Evolutionary conservation across 2,113 vertebrate species (phyloP), one percentile per base, ranked within the genome.

Genomic region (Dromas ardeola): DNA sequence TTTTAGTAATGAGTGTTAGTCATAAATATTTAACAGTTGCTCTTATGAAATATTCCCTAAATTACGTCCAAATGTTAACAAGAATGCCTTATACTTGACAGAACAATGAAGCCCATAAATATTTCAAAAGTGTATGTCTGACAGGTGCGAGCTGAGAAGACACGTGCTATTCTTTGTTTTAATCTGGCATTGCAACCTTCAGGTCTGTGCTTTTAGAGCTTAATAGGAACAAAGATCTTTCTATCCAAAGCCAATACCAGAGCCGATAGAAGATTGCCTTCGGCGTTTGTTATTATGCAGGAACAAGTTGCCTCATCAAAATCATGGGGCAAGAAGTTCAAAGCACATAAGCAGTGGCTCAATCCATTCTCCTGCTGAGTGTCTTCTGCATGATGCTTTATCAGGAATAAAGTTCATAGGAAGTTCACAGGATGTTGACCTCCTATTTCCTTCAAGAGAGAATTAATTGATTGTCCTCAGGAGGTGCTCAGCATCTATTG

Each of bases 1-100:
- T 97, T 97, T 92, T 98, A 98, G 80, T 97, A 98, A 97, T 97
- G 88, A 98, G 61, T 76, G 95, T 82, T 66, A 96, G 32, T 58
- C 81, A 98, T 98, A 97, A 98, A 98, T 98, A 98, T 98, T 98
- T 98, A 98, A 97, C 67, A 95, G 62, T 90, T 97, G 61, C 38
- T 65, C 82, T 97, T 98, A 95, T 93, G 91, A 98, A 98, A 97
- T 97, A 94, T 95, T 81, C 91, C 87, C 93, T 98, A 97, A 98
- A 98, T 98, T 97, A 98, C 95, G 91, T 94, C 82, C 81, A 97
- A 97, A 96, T 97, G 92, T 98, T 98, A 98, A 97, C 95, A 97
- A 96, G 96, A 83, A 97, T 94, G 94, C 85, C 83, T 97, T 81
- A 85, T 94, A 97, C 73, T 98, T 96, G 82, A 97, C 76, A 94